Percentiles rank a stretch among this genome's conserved stretches.
Conservation (phyloP, 2,888 invertebrate genomes). For the Xestia sexstrigata region DNA sequence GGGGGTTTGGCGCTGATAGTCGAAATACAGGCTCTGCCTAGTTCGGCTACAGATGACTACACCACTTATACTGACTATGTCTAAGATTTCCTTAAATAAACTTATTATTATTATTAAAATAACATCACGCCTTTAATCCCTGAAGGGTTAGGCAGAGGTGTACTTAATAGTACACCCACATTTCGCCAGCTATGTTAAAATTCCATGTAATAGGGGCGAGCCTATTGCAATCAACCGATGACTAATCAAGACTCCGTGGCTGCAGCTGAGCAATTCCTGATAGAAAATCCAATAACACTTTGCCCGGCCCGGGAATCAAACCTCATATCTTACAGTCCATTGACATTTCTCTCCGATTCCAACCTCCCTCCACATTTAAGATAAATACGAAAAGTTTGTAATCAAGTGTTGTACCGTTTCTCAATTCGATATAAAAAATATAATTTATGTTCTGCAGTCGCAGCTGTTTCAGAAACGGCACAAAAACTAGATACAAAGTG, state of each 20-base stretch:
- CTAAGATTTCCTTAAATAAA: no score
- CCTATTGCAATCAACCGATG: neutral
- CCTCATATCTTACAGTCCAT: no score
- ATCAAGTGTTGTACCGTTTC: slow-evolving; percentile 29
- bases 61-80: no score
- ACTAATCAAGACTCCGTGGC: neutral
- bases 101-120: no score
- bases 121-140: neutral
- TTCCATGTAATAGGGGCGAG: no score
- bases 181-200: neutral
- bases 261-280: no score
- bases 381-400: slow-evolving; percentile 42
- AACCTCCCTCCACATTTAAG: slow-evolving; percentile 14
- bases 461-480: slow-evolving; percentile 48
- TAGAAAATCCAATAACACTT: no score
- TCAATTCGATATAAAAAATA: slow-evolving; percentile 51
- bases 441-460: slow-evolving; percentile 48
- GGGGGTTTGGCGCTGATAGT: no score
- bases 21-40: no score
- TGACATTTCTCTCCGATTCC: neutral
- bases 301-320: no score
- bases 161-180: no score
- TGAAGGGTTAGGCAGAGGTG: neutral
- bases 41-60: no score
- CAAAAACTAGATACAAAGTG: slow-evolving; percentile 56